A percentile compares a stretch with the other conserved stretches of the same genome.
phyloP scores from a whole-genome alignment of 1,140 invertebrate genomes.

The Galendromus occidentalis region DNA sequence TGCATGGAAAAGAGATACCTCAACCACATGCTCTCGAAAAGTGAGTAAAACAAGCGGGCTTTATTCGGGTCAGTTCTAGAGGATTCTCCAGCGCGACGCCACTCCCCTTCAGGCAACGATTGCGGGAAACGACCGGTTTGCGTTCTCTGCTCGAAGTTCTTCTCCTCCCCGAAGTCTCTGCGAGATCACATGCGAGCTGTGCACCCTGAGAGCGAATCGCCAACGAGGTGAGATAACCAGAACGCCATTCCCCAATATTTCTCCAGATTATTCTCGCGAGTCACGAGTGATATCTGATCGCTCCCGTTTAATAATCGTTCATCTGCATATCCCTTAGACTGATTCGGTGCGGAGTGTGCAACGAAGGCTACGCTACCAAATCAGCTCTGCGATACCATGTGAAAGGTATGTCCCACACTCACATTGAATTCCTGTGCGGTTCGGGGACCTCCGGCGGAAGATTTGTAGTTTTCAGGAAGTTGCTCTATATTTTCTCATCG shows the following conservation, averaged over 20 bases:
- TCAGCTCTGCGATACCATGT: conserved; percentile 3
- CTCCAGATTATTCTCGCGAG: too few relatives aligned
- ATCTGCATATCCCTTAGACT: not conserved
- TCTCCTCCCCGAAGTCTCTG: not conserved
- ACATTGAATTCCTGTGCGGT: too few relatives aligned
- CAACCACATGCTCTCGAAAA: not conserved
- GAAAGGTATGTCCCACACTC: too few relatives aligned
- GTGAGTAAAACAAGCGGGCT: too few relatives aligned
- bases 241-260: not conserved
- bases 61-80: too few relatives aligned
- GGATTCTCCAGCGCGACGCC: not conserved
- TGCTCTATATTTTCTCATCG: not conserved
- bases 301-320: not conserved
- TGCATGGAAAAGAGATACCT: not conserved
- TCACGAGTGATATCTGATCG: not conserved
- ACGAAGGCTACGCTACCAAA: conserved; percentile 8
- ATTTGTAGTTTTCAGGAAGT: too few relatives aligned
- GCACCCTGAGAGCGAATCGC: not conserved
- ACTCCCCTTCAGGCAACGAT: not conserved
- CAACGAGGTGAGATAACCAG: not conserved
- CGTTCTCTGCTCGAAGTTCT: not conserved
- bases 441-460: too few relatives aligned
- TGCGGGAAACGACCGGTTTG: not conserved
- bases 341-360: not conserved
- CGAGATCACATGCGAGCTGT: not conserved